Base-by-base conservation (phyloP, 2,888 invertebrate genomes). In the Patella caerulea region DNA sequence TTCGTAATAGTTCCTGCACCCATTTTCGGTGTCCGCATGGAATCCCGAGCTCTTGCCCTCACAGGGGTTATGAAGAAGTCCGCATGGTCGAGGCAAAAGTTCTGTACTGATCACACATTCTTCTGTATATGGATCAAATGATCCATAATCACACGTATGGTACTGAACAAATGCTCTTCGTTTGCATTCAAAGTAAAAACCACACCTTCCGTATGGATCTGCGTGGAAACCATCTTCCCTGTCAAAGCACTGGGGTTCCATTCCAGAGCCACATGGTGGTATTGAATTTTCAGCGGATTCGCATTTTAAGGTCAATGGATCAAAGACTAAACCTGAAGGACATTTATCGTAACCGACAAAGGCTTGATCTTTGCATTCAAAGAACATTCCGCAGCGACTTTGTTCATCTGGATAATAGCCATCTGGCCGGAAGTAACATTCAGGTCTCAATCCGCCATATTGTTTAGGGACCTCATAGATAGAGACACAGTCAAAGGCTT, bases 351-450 rank as follows among this genome's bases (percentile, higher is more conserved):
- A 85, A n/a, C 81, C 81, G 3, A 74, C 71, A 73, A 85, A 85
- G 11, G 71, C 72, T 14, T 76, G 70, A 69, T 80, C 70, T 12
- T 76, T 75, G 65, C 85, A 85, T 72, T 83, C 78, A 76, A 84
- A 85, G 77, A 81, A 85, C 24, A 84, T 80, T 17, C 81, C 83
- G 71, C 85, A 85, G 15, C 82, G 74, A 15, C 84, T 84, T 54
- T 83, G 82, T 56, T 85, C 85, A 71, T 85, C 85, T 9, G 85
- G 82, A 65, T 84, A 84, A 73, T 78, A 77, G 4, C 85, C 85
- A 53, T 85, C 83, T 7, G 71, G 73, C 2, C 84, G 71, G 59
- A 75, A 75, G 45, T 78, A 79, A 54, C 85, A 85, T 55, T 84
- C 83, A 3, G 85, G 85, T 29, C 81, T 74, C 19, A 85, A 79